Evolutionary conservation across 2,797 vertebrate genomes (phyloP).

Genomic region (Leptatherina wallacei): DNA sequence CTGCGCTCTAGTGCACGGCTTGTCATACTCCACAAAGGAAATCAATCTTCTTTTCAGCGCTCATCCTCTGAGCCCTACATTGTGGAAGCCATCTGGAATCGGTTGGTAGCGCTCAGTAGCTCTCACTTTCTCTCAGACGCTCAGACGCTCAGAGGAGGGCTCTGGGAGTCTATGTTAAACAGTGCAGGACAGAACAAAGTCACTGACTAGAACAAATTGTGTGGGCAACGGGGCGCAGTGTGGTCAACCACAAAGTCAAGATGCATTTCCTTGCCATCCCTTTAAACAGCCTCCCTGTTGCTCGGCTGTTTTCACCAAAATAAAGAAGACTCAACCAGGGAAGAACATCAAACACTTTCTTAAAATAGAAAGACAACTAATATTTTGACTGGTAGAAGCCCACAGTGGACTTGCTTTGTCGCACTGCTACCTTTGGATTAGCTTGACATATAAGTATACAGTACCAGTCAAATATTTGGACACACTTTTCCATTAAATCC

Average conservation of each 20-base stretch:
- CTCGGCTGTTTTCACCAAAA: conserved; percentile 35
- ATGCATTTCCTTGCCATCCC: conserved; percentile 65
- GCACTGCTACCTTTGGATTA: conserved; percentile 36
- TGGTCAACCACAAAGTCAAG: conserved; percentile 75
- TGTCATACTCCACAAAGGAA: conserved; percentile 83
- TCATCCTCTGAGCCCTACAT: conserved; percentile 78
- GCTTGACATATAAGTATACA: neutral
- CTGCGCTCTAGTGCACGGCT: conserved; percentile 74
- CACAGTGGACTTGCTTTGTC: conserved; percentile 30
- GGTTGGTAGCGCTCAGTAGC: conserved; percentile 73
- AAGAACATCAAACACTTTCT: conserved; percentile 29
- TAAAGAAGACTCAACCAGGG: conserved; percentile 15
- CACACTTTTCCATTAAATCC: too few relatives aligned
- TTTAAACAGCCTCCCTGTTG: conserved; percentile 49
- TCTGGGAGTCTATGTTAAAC: conserved; percentile 69
- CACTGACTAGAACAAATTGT: conserved; percentile 81
- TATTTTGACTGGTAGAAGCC: conserved; percentile 27
- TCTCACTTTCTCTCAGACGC: conserved; percentile 45
- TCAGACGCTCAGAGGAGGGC: conserved; percentile 57
- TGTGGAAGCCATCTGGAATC: conserved; percentile 82
- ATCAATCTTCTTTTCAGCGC: conserved; percentile 84
- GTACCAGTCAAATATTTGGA: too few relatives aligned
- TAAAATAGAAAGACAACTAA: conserved; percentile 25
- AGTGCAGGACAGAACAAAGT: conserved; percentile 70
- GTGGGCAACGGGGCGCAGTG: conserved; percentile 67